Evolutionary conservation across 2,888 invertebrate species (phyloP).

Genomic region (Blastobasis lacticolella): DNA sequence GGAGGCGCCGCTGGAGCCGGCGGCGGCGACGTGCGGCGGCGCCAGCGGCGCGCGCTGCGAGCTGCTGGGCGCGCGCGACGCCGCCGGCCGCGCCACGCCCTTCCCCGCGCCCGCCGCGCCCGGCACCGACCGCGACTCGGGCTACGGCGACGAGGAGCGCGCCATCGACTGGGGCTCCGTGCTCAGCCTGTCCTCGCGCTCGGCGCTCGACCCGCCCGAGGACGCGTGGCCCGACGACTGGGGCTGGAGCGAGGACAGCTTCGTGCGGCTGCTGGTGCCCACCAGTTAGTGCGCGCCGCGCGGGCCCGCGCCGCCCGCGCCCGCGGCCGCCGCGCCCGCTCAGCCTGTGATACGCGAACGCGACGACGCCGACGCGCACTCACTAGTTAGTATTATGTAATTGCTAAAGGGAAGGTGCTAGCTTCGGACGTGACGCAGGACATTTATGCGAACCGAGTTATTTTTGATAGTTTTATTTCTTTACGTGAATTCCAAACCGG

Average conservation of each 20-base stretch:
- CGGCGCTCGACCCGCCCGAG: constrained; percentile 88
- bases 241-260: constrained; percentile 79
- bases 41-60: constrained; percentile 72
- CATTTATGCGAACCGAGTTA: constrained; percentile 69
- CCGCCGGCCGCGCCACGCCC: constrained; percentile 79
- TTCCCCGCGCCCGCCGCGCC: constrained; percentile 74
- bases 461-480: constrained; percentile 74
- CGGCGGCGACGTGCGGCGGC: constrained; percentile 43
- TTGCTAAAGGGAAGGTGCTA: constrained; percentile 73
- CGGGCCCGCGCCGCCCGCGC: constrained; percentile 54
- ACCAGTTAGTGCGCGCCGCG: constrained; percentile 76
- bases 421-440: constrained; percentile 73
- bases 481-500: constrained; percentile 69
- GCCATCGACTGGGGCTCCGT: constrained; percentile 95
- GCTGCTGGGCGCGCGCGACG: constrained; percentile 66
- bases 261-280: constrained; percentile 82
- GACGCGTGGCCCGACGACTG: constrained; percentile 81
- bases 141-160: constrained; percentile 85
- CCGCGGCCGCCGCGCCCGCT: constrained; percentile 19
- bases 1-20: constrained; percentile 66
- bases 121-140: constrained; percentile 83
- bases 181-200: constrained; percentile 88
- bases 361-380: constrained; percentile 53
- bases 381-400: constrained; percentile 72
- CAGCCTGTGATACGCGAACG: constrained; percentile 29